Base-by-base conservation (phyloP, 2,113 vertebrate genomes). In the Podilymbus podiceps region DNA sequence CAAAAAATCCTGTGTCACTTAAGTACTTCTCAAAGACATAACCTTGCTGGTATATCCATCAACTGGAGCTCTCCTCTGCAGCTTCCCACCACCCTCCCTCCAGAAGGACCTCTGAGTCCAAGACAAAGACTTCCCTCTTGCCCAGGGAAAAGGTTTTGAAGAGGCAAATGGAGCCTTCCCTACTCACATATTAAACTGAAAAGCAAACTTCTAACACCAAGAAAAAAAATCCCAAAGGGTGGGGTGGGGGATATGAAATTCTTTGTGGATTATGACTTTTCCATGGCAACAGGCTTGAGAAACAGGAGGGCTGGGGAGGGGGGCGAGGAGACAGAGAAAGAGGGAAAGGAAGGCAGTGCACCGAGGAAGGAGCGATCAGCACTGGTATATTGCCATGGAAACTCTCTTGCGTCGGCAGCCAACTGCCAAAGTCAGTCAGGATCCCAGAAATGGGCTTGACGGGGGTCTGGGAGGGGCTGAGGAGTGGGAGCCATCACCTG, bases 321-420 rank as follows among this genome's bases (percentile, higher is more conserved):
- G 85, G 68, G 21, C 2, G 55, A 90, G 74, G 88, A 95, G 42
- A 93, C 42, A 71, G 24, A 59, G 64, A 89, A 31, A 63, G 90
- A 96, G 94, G 97, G 88, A 97, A 96, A 90, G 81, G 92, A 89
- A 97, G 77, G 96, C 96, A 97, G 90, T 95, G 85, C 31, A 27
- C 50, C 6, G 53, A 94, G 94, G 91, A 97, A 50, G 67, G 91
- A 96, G 59, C 8, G 19, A 90, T 73, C 87, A 93, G 92, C 46
- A 71, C 95, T 85, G 94, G 85, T 97, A 93, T 38, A 92, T 98
- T 95, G 89, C 98, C 97, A 98, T 98, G 96, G 98, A 97, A 98
- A 98, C 98, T 66, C 56, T 93, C 96, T 95, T 95, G 80, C 89
- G 97, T 68, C 33, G 5, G 52, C 95, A 96, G 88, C 85, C 95